Percentiles rank a stretch among this genome's conserved stretches.
These are phyloP conservation scores for Amblyjoppa proteus DNA, from an alignment of 2,888 invertebrate genomes.

Conservation along the genomic window DNA sequence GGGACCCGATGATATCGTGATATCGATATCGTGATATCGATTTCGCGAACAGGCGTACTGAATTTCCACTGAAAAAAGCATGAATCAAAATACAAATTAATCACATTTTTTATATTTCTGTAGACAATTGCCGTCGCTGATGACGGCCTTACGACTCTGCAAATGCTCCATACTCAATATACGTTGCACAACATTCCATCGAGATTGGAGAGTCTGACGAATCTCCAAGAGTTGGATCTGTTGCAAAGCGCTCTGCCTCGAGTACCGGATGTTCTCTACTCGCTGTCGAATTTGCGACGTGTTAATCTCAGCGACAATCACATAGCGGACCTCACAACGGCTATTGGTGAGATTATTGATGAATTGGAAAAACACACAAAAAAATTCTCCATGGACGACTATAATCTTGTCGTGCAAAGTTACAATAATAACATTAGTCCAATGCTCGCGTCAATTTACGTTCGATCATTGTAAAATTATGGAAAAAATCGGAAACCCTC, in stretches of 20 bases:
- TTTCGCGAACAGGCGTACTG: neutral
- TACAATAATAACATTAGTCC: neutral
- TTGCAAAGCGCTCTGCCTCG: slow-evolving; percentile 96
- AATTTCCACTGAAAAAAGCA: neutral
- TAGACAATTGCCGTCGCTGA: slow-evolving; percentile 96
- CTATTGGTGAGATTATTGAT: slow-evolving; percentile 86
- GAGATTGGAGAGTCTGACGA: slow-evolving; percentile 94
- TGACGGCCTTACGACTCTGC: slow-evolving; percentile 93
- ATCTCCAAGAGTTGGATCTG: slow-evolving; percentile 96
- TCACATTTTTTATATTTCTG: slow-evolving; percentile 65
- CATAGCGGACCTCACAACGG: slow-evolving; percentile 93
- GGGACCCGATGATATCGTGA: too few species aligned
- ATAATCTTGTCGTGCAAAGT: too few species aligned
- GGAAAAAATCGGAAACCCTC: slow-evolving; percentile 96
- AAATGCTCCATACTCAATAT: slow-evolving; percentile 98
- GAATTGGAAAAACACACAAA: neutral
- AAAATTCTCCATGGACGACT: neutral
- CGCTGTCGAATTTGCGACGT: slow-evolving; percentile 92
- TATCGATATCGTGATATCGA: too few species aligned
- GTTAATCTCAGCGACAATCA: slow-evolving; percentile 97
- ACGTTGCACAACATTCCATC: slow-evolving; percentile 96
- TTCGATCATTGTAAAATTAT: slow-evolving; percentile 87
- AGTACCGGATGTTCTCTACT: slow-evolving; percentile 97
- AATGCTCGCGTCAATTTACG: slow-evolving; percentile 37
- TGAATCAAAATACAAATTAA: neutral